Evolutionary conservation across 2,888 invertebrate species (phyloP), one percentile per base, ranked within the genome.

Genomic region (Oithona nana): DNA sequence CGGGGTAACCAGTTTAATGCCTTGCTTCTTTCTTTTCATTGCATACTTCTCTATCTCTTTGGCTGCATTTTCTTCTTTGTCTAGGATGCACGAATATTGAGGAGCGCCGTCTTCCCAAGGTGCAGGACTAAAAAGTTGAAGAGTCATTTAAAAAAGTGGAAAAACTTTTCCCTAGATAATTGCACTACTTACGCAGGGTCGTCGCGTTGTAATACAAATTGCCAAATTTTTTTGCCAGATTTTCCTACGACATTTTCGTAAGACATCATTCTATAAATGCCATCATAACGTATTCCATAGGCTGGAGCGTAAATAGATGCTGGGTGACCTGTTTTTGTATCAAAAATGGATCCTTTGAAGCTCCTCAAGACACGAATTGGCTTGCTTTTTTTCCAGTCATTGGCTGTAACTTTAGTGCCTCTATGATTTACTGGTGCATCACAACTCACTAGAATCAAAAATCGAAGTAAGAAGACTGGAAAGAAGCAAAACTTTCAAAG

Each of bases 201-300:
- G 71, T 88, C 88, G 60, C 88, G 75, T 54, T 83, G 75, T 64
- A 89, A 70, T 48, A 83, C 70, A 71, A 84, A 89, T 64, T 84
- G 80, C 88, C 88, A 88, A 29, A 88, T 84, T 8, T 79, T 75
- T 70, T 80, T 86, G 0, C 88, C 88, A 1, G 86, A 83, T 68
- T 82, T 77, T 0, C 86, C 87, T 64, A 77, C 81, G 70, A 83
- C 83, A 0, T 83, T 83, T 74, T 83, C 87, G 70, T 88, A 88
- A 68, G 83, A 86, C 1, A 86, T 83, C 0, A 89, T 82, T 75
- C 88, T 88, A 72, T 88, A 89, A 60, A 88, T 81, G 0, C 88
- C 88, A 70, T 89, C 88, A 71, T 54, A 67, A 65, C 67, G 66
- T 58, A 64, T 67, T 2, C 76, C 88, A 67, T 83, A 83, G 64